phyloP scores from a whole-genome alignment of 92 coral and sea anemone species.

The Zoanthus sociatus region DNA sequence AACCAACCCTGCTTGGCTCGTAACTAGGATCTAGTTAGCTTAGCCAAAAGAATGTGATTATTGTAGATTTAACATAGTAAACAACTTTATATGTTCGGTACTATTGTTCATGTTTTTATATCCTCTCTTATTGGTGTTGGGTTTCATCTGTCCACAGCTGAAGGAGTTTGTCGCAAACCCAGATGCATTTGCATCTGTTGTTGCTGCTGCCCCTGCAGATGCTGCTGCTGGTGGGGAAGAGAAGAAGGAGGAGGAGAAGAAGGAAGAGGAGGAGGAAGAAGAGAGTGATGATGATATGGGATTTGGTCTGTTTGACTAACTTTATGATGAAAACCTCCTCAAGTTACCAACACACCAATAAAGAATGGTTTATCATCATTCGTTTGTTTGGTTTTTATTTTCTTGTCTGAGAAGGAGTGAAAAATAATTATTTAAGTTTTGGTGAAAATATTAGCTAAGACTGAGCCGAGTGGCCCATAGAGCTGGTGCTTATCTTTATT shows the following conservation, averaged over 20 bases:
- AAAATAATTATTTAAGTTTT: not conserved
- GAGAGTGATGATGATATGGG: conserved; percentile 99
- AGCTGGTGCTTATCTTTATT: too few relatives aligned
- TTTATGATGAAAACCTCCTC: not conserved
- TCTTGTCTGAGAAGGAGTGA: not conserved
- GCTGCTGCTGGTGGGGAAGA: conserved; percentile 68
- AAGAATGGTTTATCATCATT: not conserved
- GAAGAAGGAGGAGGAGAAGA: conserved; percentile 76
- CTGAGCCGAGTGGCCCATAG: too few relatives aligned
- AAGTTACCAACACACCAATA: not conserved
- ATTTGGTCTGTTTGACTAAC: conserved; percentile 94
- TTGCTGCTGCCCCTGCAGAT: conserved; percentile 70
- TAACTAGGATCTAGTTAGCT: too few relatives aligned
- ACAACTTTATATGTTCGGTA: too few relatives aligned
- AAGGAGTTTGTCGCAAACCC: conserved; percentile 93
- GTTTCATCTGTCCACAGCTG: conserved; percentile 63
- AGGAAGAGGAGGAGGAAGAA: conserved; percentile 92
- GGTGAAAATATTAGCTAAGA: too few relatives aligned
- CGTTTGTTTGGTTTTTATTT: not conserved
- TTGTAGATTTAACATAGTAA: too few relatives aligned
- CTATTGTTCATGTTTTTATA: too few relatives aligned
- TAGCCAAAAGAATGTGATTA: too few relatives aligned
- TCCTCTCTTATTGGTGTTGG: not conserved
- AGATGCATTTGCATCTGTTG: conserved; percentile 81
- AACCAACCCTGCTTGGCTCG: too few relatives aligned